Evolutionary conservation across 2,888 invertebrate species (phyloP).

Genomic region (Lithophane ornitopus): DNA sequence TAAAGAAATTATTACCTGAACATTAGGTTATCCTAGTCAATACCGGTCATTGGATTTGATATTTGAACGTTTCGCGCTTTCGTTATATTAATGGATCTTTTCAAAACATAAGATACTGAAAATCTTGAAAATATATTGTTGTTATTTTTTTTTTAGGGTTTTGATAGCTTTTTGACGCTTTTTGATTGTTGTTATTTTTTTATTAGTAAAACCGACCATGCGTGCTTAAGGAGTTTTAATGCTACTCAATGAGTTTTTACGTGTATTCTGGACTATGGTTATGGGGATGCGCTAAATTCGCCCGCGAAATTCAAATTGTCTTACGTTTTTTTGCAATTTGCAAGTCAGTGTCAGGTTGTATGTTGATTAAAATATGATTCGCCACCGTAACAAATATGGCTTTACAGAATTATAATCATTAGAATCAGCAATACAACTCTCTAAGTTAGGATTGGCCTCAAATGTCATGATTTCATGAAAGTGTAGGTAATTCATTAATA

Average conservation of each 20-base stretch:
- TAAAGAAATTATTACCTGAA: conserved; percentile 8
- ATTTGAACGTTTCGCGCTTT: background rate
- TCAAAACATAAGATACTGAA: background rate
- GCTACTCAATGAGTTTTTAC: background rate
- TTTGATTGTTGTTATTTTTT: background rate
- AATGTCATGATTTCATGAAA: too few species aligned
- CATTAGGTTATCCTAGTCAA: conserved; percentile 3
- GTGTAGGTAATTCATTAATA: too few species aligned
- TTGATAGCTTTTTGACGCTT: background rate
- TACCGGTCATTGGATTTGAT: background rate
- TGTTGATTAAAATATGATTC: too few species aligned
- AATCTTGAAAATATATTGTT: background rate
- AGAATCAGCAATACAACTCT: too few species aligned
- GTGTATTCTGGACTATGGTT: background rate
- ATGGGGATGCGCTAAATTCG: too few species aligned
- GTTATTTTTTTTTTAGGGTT: conserved; percentile 8
- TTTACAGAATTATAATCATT: too few species aligned
- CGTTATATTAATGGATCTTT: background rate
- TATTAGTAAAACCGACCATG: background rate
- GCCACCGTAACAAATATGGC: too few species aligned
- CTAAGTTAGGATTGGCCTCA: too few species aligned
- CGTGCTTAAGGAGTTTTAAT: background rate
- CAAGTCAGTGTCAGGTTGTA: too few species aligned
- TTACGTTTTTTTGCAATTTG: too few species aligned
- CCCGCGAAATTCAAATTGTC: too few species aligned